Evolutionary conservation across 2,797 vertebrate genomes (phyloP).

Genomic region (Parauchenoglanis ngamensis): DNA sequence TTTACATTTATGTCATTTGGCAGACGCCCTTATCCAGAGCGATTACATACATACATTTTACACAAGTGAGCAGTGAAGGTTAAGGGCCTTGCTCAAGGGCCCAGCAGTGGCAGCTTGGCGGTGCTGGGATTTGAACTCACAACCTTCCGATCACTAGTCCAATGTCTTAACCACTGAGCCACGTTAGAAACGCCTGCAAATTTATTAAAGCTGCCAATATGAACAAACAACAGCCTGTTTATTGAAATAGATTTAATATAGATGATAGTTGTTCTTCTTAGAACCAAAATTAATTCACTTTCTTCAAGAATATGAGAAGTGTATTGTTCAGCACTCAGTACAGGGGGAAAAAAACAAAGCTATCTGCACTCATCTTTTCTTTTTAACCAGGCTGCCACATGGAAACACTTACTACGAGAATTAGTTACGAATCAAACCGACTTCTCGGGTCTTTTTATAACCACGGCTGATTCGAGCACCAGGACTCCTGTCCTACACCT

Average conservation of each 20-base stretch:
- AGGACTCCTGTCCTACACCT: conserved; percentile 7
- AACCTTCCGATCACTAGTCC: too few relatives aligned
- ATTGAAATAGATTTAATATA: neutral
- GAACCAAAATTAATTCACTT: neutral
- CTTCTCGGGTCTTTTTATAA: conserved; percentile 51
- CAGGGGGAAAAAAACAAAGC: neutral
- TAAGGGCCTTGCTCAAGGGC: too few relatives aligned
- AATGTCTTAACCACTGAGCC: too few relatives aligned
- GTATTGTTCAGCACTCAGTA: neutral
- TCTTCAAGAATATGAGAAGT: neutral
- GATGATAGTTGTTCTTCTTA: neutral
- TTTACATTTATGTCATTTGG: too few relatives aligned
- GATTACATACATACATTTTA: too few relatives aligned
- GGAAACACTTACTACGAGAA: conserved; percentile 55
- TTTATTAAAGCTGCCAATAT: neutral
- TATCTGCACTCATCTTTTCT: conserved; percentile 9
- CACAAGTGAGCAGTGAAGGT: too few relatives aligned
- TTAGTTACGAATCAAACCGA: conserved; percentile 57
- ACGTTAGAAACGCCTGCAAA: neutral
- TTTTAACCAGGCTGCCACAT: conserved; percentile 50
- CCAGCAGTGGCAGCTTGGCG: too few relatives aligned
- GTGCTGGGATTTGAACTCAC: too few relatives aligned
- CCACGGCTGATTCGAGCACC: conserved; percentile 9
- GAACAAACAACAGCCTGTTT: conserved; percentile 24
- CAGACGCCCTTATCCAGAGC: too few relatives aligned